Base-by-base conservation (phyloP, 2,888 invertebrate genomes). In the Nipponacmea schrenckii region DNA sequence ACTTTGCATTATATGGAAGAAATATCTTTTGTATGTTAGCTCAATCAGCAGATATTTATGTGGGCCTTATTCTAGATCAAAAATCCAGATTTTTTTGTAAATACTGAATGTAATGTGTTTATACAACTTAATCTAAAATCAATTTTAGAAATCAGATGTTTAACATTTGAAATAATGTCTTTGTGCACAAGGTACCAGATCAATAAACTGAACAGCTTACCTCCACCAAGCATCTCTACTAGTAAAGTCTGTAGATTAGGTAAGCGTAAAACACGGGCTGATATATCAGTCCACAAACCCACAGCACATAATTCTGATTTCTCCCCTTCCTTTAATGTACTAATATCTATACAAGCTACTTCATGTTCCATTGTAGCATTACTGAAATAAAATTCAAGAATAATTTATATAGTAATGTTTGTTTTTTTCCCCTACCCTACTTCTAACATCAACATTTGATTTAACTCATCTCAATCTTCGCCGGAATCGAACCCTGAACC, bases 201-300 rank as follows among this genome's bases (percentile, higher is more conserved):
- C 12, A n/a, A 66, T n/a, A 27, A 10, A 39, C 17, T 27, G 26
- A 64, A 44, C 26, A 62, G 48, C 77, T 71, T 74, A 85, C 87
- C 88, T 80, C 97, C 97, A 46, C 95, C 94, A 0, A 98, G 90
- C 84, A 94, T 93, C 90, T 98, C 97, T 39, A 94, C 94, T 86
- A 95, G 94, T 69, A 96, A 91, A 82, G 94, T 93, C 71, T 92
- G 92, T 68, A 98, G 91, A 71, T 92, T 91, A 0, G 98, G 97
- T 76, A 98, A 89, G 15, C 93, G 92, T 39, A 98, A 91, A 76
- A 98, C 93, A 15, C 96, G 91, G 46, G 96, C 95, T 0, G 96
- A 96, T 83, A 98, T 97, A 86, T 98, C 97, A 0, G 96, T 97
- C 99, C 99, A 99, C 65, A 98, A 91, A 0, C 98, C 98, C 14